Evolutionary conservation across 2,113 vertebrate genomes (phyloP).

Genomic region (Calyptommatus sinebrachiatus): DNA sequence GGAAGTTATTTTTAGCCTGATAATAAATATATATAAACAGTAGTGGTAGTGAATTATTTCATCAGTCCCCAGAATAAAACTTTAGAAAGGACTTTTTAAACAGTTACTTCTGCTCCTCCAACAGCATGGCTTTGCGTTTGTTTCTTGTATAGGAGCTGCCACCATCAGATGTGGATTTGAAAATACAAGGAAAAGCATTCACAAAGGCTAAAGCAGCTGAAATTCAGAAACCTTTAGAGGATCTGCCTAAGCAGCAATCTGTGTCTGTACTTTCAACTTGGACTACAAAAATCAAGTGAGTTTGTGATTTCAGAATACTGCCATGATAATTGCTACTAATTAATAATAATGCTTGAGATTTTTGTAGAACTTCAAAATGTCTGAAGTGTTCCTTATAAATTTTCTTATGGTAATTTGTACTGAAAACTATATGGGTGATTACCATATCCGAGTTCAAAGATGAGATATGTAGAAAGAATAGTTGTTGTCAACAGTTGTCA

Average conservation of each 20-base stretch:
- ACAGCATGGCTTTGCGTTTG: constrained; percentile 19
- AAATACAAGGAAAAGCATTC: constrained; percentile 61
- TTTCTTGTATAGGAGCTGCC: constrained; percentile 57
- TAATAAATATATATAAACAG: background rate
- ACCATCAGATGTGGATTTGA: constrained; percentile 53
- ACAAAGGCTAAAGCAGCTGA: constrained; percentile 39
- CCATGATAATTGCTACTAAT: constrained; percentile 6
- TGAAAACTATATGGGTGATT: background rate
- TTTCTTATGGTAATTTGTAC: background rate
- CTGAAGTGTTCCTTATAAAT: background rate
- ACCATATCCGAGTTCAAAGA: background rate
- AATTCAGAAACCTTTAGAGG: constrained; percentile 33
- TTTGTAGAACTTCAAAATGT: background rate
- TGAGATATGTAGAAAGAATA: background rate
- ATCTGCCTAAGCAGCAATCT: background rate
- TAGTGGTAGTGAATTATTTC: background rate
- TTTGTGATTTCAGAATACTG: constrained; percentile 17
- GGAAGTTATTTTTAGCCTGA: background rate
- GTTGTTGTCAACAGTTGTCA: background rate
- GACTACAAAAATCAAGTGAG: constrained; percentile 66
- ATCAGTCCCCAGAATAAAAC: background rate
- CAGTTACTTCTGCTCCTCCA: background rate
- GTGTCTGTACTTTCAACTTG: constrained; percentile 39
- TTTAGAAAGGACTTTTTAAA: background rate
- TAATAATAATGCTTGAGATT: background rate